These are phyloP conservation scores for Andricus grossulariae DNA, from an alignment of 1,140 invertebrate genomes.

Conservation along the genomic window DNA sequence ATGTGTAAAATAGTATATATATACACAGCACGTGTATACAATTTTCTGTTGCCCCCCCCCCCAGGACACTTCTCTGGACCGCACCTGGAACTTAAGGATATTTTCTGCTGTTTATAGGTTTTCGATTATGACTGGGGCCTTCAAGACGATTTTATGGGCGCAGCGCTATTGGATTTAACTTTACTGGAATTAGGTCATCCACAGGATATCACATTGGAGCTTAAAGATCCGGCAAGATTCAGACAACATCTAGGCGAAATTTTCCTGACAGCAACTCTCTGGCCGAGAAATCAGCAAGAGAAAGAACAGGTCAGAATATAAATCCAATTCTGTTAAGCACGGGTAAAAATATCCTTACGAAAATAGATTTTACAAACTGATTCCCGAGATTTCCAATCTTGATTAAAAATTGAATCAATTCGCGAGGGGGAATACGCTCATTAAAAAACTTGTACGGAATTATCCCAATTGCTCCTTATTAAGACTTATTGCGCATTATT, in stretches of 20 bases:
- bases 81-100: neutral
- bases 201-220: slow-evolving; percentile 85
- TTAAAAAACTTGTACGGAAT: too few species aligned
- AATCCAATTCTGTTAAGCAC: neutral
- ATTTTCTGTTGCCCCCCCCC: too few species aligned
- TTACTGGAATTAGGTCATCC: slow-evolving; percentile 88
- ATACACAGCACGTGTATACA: too few species aligned
- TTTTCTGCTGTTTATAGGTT: slow-evolving; percentile 78
- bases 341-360: too few species aligned
- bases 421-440: too few species aligned
- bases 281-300: slow-evolving; percentile 93
- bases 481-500: too few species aligned
- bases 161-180: slow-evolving; percentile 89
- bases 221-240: slow-evolving; percentile 83
- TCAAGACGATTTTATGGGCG: slow-evolving; percentile 98
- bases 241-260: slow-evolving; percentile 88
- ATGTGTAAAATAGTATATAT: too few species aligned
- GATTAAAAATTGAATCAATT: too few species aligned
- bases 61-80: too few species aligned
- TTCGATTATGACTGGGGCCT: slow-evolving; percentile 99
- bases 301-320: slow-evolving; percentile 87
- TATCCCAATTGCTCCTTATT: too few species aligned
- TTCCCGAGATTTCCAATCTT: too few species aligned
- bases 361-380: too few species aligned
- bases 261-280: slow-evolving; percentile 86